phyloP scores from a whole-genome alignment of 2,888 invertebrate genomes.

The Melanostoma mellinum region DNA sequence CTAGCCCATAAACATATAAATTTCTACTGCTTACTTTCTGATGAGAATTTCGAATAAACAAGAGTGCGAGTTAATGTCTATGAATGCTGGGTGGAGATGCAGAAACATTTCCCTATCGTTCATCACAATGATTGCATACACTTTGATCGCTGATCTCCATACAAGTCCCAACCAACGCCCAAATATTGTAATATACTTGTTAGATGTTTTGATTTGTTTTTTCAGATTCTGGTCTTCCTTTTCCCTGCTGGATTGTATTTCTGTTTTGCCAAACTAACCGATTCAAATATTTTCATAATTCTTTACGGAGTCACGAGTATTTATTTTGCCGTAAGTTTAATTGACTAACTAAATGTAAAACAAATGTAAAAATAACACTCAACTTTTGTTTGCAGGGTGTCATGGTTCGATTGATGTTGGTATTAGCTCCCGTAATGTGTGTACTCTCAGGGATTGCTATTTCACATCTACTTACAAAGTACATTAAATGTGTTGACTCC shows the following conservation, averaged over 20 bases:
- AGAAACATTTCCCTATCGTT: constrained; percentile 71
- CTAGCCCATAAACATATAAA: background rate
- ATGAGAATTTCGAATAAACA: constrained; percentile 75
- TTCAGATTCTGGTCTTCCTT: constrained; percentile 95
- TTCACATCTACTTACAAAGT: constrained; percentile 89
- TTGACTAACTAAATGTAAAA: background rate
- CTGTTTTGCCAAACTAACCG: constrained; percentile 96
- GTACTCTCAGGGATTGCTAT: constrained; percentile 97
- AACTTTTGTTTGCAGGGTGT: constrained; percentile 89
- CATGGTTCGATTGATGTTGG: constrained; percentile 99
- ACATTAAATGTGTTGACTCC: constrained; percentile 88
- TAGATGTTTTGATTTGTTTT: constrained; percentile 23
- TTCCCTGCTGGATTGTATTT: constrained; percentile 98
- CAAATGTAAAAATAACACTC: background rate
- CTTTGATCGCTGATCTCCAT: constrained; percentile 85
- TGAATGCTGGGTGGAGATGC: constrained; percentile 54
- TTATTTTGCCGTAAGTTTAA: constrained; percentile 94
- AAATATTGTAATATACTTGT: constrained; percentile 9
- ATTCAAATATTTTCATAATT: constrained; percentile 98
- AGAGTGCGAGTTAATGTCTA: constrained; percentile 80
- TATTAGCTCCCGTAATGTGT: constrained; percentile 99
- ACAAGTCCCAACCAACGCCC: too few species aligned
- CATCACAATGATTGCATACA: constrained; percentile 84
- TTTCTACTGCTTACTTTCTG: constrained; percentile 53
- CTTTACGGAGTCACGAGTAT: constrained; percentile 98